phyloP scores from a whole-genome alignment of 1,140 invertebrate species.

The Hirudo medicinalis region DNA sequence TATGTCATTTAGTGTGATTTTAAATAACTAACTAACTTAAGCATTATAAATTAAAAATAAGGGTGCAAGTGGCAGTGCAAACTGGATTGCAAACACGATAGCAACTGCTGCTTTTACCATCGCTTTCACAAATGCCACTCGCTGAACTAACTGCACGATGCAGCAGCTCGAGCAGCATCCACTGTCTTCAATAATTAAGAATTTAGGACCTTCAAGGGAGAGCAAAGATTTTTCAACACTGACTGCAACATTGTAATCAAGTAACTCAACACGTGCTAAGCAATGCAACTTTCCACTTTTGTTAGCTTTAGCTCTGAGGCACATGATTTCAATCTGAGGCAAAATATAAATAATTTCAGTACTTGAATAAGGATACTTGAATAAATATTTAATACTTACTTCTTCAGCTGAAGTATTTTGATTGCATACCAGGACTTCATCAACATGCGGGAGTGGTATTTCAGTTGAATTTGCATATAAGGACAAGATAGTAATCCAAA shows the following conservation, averaged over 20 bases:
- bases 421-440: slow-evolving; percentile 35
- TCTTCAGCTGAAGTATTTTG: slow-evolving; percentile 31
- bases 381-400: slow-evolving; percentile 21
- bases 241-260: slow-evolving; percentile 30
- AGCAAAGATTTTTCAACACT: slow-evolving; percentile 25
- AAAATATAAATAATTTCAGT: too few relatives aligned
- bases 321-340: slow-evolving; percentile 29
- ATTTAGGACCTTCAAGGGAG: background rate
- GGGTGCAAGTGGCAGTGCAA: too few relatives aligned
- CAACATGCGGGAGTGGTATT: slow-evolving; percentile 28
- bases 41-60: too few relatives aligned
- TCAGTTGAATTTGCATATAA: slow-evolving; percentile 28
- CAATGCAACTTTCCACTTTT: slow-evolving; percentile 26
- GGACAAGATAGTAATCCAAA: slow-evolving; percentile 28
- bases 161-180: too few relatives aligned
- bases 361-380: too few relatives aligned
- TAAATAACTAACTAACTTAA: too few relatives aligned
- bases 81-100: too few relatives aligned
- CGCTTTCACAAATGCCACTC: too few relatives aligned
- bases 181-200: too few relatives aligned
- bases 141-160: too few relatives aligned
- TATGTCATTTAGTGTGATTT: too few relatives aligned
- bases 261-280: slow-evolving; percentile 28
- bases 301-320: slow-evolving; percentile 26
- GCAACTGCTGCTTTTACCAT: too few relatives aligned